Evolutionary conservation across 2,113 vertebrate species (phyloP).

Genomic region (Bujurquina vittata): DNA sequence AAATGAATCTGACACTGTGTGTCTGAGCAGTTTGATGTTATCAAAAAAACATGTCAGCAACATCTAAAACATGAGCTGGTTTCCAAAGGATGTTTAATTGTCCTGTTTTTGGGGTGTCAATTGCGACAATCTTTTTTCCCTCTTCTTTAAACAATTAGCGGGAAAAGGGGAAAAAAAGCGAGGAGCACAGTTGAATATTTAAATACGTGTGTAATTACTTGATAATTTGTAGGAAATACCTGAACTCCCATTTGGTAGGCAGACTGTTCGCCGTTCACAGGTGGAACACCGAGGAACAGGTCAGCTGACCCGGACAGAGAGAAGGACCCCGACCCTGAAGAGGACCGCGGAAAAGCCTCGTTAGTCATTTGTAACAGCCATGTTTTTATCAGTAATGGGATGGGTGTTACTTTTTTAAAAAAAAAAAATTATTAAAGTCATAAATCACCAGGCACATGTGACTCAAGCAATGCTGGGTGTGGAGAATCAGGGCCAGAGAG

Average conservation of each 20-base stretch:
- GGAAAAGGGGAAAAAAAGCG: too few species aligned
- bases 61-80: neutral
- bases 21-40: neutral
- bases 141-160: neutral
- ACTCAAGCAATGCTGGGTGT: neutral
- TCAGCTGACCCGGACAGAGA: constrained; percentile 90
- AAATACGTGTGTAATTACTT: neutral
- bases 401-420: rapidly evolving
- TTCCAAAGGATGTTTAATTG: neutral
- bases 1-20: neutral
- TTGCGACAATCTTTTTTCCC: neutral
- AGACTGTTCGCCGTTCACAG: constrained; percentile 87
- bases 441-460: neutral
- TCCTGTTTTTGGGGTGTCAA: neutral
- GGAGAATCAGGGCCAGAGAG: neutral
- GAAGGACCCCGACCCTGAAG: constrained; percentile 89
- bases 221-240: constrained; percentile 67
- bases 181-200: neutral
- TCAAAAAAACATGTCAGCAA: neutral
- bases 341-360: neutral
- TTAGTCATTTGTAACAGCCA: neutral
- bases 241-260: constrained; percentile 85
- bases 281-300: constrained; percentile 89
- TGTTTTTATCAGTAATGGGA: neutral
- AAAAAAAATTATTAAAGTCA: neutral